Evolutionary conservation across 53 echinoderm and acorn worm genomes (phyloP), one percentile per base, ranked within the genome.

Genomic region (Holothuria scabra): DNA sequence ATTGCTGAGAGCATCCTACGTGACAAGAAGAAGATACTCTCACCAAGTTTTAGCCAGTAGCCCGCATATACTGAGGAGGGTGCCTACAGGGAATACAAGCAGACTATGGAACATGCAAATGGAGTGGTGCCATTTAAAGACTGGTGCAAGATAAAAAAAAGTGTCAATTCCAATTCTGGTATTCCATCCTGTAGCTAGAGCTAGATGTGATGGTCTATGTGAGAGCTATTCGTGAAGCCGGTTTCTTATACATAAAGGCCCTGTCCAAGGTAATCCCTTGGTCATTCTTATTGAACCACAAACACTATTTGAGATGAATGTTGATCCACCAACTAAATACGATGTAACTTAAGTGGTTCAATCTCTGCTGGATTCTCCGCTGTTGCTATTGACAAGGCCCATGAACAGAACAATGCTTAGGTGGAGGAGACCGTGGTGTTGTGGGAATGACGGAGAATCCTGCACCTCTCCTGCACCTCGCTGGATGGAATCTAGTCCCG

Each of bases 111-210:
- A n/a, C n/a, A n/a, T n/a, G n/a, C n/a, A 60, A 21, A 60, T 59
- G 72, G 76, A 46, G 55, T 56, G 38, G 76, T 63, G 76, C 48
- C n/a, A n/a, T n/a, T n/a, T n/a, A n/a, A n/a, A n/a, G n/a, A n/a
- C 9, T 83, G 20, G 32, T 38, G 24, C 83, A 64, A 35, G 35
- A 30, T 25, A 28, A 22, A 60, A 29, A n/a, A 34, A 44, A 75
- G n/a, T 84, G 56, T 76, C 64, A 75, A 19, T 74, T 84, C 38
- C 19, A 84, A 52, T 84, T 66, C 79, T 88, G 84, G 89, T 33
- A 75, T 28, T 2, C 38, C 4, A 66, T 65, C 16, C 56, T 84
- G 59, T 25, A 18, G n/a, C 46, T 85, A 25, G 35, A 85, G 62
- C 75, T 85, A 14, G 25, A 20, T 34, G 74, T 85, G 85, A 41